Evolutionary conservation across 2,113 vertebrate species (phyloP).

Genomic region (Lathamus discolor): DNA sequence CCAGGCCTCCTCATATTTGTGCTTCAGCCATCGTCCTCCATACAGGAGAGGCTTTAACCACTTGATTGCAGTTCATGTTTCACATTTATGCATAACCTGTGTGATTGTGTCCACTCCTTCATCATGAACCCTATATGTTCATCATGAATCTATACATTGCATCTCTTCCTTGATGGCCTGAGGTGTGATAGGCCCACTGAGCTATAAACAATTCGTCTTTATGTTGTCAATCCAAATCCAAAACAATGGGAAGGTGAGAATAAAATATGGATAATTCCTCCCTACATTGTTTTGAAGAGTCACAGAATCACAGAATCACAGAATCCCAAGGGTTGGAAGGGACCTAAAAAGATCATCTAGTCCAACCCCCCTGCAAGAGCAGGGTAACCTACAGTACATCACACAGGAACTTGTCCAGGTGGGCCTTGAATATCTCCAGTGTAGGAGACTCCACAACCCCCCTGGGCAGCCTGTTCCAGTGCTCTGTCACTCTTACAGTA

Average conservation of each 20-base stretch:
- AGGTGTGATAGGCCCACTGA: background rate
- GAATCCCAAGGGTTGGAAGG: too few species aligned
- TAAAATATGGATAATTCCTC: background rate
- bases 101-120: background rate
- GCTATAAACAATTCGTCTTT: background rate
- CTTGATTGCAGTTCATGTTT: background rate
- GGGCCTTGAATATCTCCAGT: too few species aligned
- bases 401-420: too few species aligned
- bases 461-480: too few species aligned
- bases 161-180: background rate
- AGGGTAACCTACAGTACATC: too few species aligned
- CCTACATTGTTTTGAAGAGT: background rate
- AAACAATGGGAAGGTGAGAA: background rate
- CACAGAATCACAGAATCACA: too few species aligned
- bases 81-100: background rate
- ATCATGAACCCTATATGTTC: background rate
- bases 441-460: too few species aligned
- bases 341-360: too few species aligned
- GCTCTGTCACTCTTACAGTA: too few species aligned
- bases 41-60: background rate
- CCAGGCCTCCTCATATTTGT: background rate
- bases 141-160: background rate
- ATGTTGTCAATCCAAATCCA: background rate
- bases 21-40: background rate
- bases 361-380: too few species aligned